Base-by-base conservation (phyloP, 2,113 vertebrate species). In the Plotosus lineatus region DNA sequence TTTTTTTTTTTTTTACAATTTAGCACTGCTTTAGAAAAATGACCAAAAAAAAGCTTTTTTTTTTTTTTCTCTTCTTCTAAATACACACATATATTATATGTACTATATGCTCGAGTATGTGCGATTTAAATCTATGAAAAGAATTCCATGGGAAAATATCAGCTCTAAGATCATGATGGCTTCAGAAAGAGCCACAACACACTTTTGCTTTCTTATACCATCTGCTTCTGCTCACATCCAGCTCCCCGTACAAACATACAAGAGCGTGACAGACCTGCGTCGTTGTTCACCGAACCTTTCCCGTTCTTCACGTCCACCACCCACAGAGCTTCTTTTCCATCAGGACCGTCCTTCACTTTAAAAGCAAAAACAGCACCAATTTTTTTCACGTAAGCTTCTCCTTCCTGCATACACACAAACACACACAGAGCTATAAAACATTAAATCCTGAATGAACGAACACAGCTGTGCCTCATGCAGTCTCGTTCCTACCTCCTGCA, bases 221-320 rank as follows among this genome's bases (percentile, higher is more conserved):
- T 23, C 58, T n/a, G 28, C 75, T 77, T 28, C 42, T 14, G 14
- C 23, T 15, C 14, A 28, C 26, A 33, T 21, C 15, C 7, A 46
- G 2, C n/a, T 68, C 38, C 9, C 21, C 1, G 17, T 63, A 63
- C 12, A 1, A 38, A 21, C 8, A 42, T 6, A 12, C 1, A 2
- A 36, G 10, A 65, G 12, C 0, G 4, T 21, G 28, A 74, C 93
- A 88, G 56, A 98, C 97, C 97, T 91, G 94, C 85, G 80, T 97
- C 93, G 53, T 88, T 84, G 80, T 85, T 91, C 75, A 98, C 95
- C 0, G 94, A 96, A 33, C 97, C 96, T 85, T 91, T 95, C 58
- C 94, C 95, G 0, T 95, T 98, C 86, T 98, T 99, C 89, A 96
- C 94, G 55, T 99, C 97, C 26, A 98, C 96, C 2, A 98, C 50